Evolutionary conservation across 2,888 invertebrate genomes (phyloP).

Genomic region (Thalpophila matura): DNA sequence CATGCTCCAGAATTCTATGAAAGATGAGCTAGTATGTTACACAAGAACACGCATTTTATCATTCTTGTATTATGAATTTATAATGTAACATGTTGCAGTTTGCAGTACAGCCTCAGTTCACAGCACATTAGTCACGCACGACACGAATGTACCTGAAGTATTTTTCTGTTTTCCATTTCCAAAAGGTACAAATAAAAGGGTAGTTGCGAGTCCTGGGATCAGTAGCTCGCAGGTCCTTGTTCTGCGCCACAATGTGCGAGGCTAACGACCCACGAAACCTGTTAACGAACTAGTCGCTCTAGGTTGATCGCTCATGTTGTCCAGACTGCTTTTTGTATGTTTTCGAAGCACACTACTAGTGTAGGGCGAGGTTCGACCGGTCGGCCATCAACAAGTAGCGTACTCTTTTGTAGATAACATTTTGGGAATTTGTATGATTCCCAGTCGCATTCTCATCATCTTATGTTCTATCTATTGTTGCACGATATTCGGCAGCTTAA

Average conservation of each 20-base stretch:
- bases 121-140: constrained; percentile 8
- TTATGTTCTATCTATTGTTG: background rate
- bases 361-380: background rate
- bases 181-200: background rate
- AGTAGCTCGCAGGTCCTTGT: constrained; percentile 34
- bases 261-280: constrained; percentile 73
- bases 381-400: constrained; percentile 5
- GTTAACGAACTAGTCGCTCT: constrained; percentile 64
- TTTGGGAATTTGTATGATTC: background rate
- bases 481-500: background rate
- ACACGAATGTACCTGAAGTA: constrained; percentile 3
- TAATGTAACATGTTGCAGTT: constrained; percentile 12
- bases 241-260: constrained; percentile 55
- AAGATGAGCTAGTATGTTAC: background rate
- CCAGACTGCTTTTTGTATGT: constrained; percentile 52
- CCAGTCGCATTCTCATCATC: background rate
- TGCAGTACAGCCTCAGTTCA: background rate
- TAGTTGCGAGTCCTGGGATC: constrained; percentile 14
- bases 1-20: background rate
- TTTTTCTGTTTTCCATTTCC: constrained; percentile 1
- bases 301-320: constrained; percentile 52
- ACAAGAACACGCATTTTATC: background rate
- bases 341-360: constrained; percentile 24
- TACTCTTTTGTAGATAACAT: constrained; percentile 2
- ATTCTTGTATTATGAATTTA: constrained; percentile 8